A percentile compares a stretch with the other conserved stretches of the same genome.
Evolutionary conservation across 2,113 vertebrate genomes (phyloP).

Genomic region (Ascaphus truei): DNA sequence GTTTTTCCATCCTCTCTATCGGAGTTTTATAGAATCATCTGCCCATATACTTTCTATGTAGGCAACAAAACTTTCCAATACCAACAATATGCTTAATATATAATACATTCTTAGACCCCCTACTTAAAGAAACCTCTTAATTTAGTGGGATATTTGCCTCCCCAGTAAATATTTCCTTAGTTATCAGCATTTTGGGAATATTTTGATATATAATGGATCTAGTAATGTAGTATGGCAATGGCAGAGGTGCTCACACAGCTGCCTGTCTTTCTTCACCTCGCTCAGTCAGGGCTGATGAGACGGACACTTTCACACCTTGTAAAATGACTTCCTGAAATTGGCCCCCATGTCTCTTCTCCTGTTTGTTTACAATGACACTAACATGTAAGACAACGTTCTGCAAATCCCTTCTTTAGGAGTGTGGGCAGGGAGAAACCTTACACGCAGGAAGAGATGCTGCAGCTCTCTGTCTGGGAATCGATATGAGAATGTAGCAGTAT

Average conservation of each 20-base stretch:
- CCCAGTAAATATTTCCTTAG: conserved; percentile 18
- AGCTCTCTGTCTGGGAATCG: conserved; percentile 40
- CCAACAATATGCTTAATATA: conserved; percentile 14
- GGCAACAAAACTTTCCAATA: too few relatives aligned
- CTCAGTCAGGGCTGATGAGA: conserved; percentile 5
- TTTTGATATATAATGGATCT: not conserved
- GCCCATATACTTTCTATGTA: too few relatives aligned
- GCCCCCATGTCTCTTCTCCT: not conserved
- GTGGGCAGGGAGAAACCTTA: conserved; percentile 15
- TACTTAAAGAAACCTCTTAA: conserved; percentile 1
- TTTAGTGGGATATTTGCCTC: conserved; percentile 17
- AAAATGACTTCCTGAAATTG: conserved; percentile 19
- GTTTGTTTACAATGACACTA: conserved; percentile 53
- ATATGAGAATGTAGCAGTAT: conserved; percentile 52
- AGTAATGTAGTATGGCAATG: not conserved
- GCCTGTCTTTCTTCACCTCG: conserved; percentile 28
- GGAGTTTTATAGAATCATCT: too few relatives aligned
- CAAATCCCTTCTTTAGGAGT: conserved; percentile 29
- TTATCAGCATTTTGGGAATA: conserved; percentile 4
- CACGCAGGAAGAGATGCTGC: not conserved
- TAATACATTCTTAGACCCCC: conserved; percentile 15
- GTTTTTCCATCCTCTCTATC: too few relatives aligned
- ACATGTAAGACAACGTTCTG: conserved; percentile 49
- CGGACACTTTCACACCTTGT: conserved; percentile 23
- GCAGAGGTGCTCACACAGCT: conserved; percentile 40